phyloP scores from a whole-genome alignment of 2,888 invertebrate genomes.

The Tachystola acroxantha region DNA sequence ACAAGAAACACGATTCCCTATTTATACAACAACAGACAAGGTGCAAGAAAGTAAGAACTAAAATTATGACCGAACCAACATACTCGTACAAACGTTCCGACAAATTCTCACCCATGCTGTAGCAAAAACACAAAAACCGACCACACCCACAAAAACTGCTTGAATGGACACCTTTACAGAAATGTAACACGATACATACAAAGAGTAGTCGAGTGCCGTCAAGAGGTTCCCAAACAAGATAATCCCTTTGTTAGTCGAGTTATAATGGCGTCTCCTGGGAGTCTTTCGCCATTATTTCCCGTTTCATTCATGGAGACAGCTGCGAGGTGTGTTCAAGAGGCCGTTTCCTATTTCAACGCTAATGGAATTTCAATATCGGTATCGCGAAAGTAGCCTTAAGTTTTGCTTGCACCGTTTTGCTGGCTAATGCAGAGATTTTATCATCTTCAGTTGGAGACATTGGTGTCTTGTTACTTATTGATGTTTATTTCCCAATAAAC shows the following conservation, averaged over 20 bases:
- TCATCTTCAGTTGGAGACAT: too few relatives aligned
- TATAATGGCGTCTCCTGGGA: slow-evolving; percentile 64
- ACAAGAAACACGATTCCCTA: neutral
- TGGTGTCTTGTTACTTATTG: too few relatives aligned
- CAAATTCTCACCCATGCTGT: slow-evolving; percentile 54
- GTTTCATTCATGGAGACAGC: slow-evolving; percentile 62
- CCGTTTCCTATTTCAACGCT: slow-evolving; percentile 65
- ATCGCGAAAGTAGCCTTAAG: slow-evolving; percentile 11
- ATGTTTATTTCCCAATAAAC: too few relatives aligned
- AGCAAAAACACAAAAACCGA: slow-evolving; percentile 38
- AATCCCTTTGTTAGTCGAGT: slow-evolving; percentile 69
- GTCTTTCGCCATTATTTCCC: slow-evolving; percentile 60
- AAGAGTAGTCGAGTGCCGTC: slow-evolving; percentile 63
- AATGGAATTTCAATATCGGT: slow-evolving; percentile 60
- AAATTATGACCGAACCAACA: slow-evolving; percentile 19
- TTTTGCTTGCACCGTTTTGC: slow-evolving; percentile 31
- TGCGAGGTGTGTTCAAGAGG: slow-evolving; percentile 54
- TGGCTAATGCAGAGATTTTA: too few relatives aligned
- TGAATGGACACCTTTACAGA: slow-evolving; percentile 53
- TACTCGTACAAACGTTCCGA: slow-evolving; percentile 38
- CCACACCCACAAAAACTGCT: slow-evolving; percentile 67
- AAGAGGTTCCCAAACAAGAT: slow-evolving; percentile 76
- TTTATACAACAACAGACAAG: slow-evolving; percentile 21
- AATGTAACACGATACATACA: slow-evolving; percentile 66
- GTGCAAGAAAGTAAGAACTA: slow-evolving; percentile 28